Evolutionary conservation across 2,888 invertebrate species (phyloP).

Genomic region (Drosophila suboccidentalis): DNA sequence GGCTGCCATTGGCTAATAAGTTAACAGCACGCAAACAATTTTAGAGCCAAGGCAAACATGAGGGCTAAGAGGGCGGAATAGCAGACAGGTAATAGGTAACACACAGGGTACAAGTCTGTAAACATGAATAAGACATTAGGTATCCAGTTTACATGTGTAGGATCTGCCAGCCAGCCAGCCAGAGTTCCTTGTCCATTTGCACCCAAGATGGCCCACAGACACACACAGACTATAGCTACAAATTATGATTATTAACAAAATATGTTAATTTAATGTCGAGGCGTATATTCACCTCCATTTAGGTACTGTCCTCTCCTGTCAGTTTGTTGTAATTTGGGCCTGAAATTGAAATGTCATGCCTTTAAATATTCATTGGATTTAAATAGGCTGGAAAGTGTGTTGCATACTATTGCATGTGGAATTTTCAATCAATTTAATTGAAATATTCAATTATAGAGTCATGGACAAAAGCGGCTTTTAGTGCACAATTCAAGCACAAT

Average conservation of each 20-base stretch:
- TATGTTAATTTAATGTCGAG: conserved; percentile 79
- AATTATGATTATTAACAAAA: conserved; percentile 79
- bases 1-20: conserved; percentile 57
- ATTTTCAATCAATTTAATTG: conserved; percentile 74
- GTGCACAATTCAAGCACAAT: conserved; percentile 9
- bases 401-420: conserved; percentile 7
- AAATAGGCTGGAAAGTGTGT: conserved; percentile 10
- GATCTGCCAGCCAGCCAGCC: conserved; percentile 23
- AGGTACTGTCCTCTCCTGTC: conserved; percentile 4
- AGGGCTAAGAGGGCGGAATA: conserved; percentile 3
- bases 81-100: conserved; percentile 11
- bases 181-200: conserved; percentile 42
- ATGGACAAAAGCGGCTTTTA: conserved; percentile 12
- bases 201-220: conserved; percentile 25
- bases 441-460: conserved; percentile 46
- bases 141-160: conserved; percentile 73
- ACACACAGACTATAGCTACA: conserved; percentile 28
- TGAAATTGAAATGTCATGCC: conserved; percentile 68
- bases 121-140: conserved; percentile 78
- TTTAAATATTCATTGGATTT: conserved; percentile 70
- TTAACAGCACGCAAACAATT: conserved; percentile 72
- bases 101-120: conserved; percentile 55
- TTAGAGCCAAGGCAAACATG: conserved; percentile 34
- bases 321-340: not conserved
- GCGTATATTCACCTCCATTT: conserved; percentile 52